Evolutionary conservation across 2,797 vertebrate genomes (phyloP).

Genomic region (Orestias chungarensis): DNA sequence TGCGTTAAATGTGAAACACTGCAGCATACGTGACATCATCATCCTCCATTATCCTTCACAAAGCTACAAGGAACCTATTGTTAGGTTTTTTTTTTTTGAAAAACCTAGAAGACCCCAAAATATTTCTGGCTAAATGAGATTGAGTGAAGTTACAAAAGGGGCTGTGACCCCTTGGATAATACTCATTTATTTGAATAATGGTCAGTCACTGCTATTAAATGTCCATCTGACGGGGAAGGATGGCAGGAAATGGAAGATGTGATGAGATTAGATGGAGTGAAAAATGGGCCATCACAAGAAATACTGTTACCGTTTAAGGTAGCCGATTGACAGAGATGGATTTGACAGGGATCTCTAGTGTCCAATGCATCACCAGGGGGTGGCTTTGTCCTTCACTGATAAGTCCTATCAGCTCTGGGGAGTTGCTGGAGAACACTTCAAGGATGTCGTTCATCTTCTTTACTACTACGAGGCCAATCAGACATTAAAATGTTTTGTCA

Average conservation of each 20-base stretch:
- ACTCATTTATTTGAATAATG: constrained; percentile 61
- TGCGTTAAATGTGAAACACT: neutral
- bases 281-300: constrained; percentile 64
- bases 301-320: constrained; percentile 61
- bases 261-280: constrained; percentile 66
- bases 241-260: constrained; percentile 59
- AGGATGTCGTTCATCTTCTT: constrained; percentile 22
- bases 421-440: constrained; percentile 19
- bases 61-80: constrained; percentile 16
- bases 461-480: neutral
- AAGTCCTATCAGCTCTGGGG: constrained; percentile 14
- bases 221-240: constrained; percentile 53
- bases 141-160: constrained; percentile 46
- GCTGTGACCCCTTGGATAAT: constrained; percentile 56
- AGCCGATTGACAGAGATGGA: constrained; percentile 65
- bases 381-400: constrained; percentile 52
- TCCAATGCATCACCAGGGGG: constrained; percentile 53
- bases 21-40: neutral
- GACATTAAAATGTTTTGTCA: neutral
- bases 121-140: constrained; percentile 20
- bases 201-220: constrained; percentile 57
- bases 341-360: constrained; percentile 46
- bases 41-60: neutral
- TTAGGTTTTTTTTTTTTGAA: constrained; percentile 27
- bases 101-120: constrained; percentile 10